Evolutionary conservation across 2,888 invertebrate genomes (phyloP).

Genomic region (Calameuta pallipes): DNA sequence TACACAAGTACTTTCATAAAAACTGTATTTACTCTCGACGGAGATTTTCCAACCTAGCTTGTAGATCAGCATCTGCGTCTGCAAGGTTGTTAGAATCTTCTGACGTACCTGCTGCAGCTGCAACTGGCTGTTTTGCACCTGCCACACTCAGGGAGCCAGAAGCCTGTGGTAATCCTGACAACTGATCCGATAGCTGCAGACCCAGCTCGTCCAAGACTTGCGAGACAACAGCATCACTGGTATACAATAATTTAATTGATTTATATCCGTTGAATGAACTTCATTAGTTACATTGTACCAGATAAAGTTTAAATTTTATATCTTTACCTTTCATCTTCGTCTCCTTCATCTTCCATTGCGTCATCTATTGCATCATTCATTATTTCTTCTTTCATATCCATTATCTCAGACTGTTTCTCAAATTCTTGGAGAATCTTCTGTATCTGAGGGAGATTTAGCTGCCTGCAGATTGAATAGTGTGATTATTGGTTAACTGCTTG

Average conservation of each 20-base stretch:
- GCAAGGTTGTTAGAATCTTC: slow-evolving; percentile 68
- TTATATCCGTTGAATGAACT: neutral
- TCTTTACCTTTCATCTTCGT: slow-evolving; percentile 92
- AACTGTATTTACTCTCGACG: slow-evolving; percentile 78
- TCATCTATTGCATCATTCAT: slow-evolving; percentile 99
- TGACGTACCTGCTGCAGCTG: slow-evolving; percentile 68
- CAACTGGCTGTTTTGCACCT: slow-evolving; percentile 74
- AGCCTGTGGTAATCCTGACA: slow-evolving; percentile 87
- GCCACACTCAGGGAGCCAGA: slow-evolving; percentile 70
- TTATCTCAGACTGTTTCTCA: slow-evolving; percentile 99
- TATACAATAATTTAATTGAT: neutral
- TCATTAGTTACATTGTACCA: neutral
- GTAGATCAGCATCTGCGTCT: slow-evolving; percentile 97
- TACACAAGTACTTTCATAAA: neutral
- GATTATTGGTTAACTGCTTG: neutral
- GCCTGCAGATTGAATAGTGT: slow-evolving; percentile 65
- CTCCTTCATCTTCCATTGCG: slow-evolving; percentile 98
- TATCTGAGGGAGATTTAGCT: slow-evolving; percentile 97
- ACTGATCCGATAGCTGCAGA: slow-evolving; percentile 91
- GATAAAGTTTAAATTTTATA: slow-evolving; percentile 7
- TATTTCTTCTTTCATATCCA: slow-evolving; percentile 99
- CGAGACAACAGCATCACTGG: slow-evolving; percentile 90
- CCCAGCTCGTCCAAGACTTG: slow-evolving; percentile 98
- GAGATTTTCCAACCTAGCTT: slow-evolving; percentile 95
- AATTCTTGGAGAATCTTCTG: slow-evolving; percentile 97